These are phyloP conservation scores for Brachyptera putata DNA, from an alignment of 2,888 invertebrate genomes.

Conservation along the genomic window DNA sequence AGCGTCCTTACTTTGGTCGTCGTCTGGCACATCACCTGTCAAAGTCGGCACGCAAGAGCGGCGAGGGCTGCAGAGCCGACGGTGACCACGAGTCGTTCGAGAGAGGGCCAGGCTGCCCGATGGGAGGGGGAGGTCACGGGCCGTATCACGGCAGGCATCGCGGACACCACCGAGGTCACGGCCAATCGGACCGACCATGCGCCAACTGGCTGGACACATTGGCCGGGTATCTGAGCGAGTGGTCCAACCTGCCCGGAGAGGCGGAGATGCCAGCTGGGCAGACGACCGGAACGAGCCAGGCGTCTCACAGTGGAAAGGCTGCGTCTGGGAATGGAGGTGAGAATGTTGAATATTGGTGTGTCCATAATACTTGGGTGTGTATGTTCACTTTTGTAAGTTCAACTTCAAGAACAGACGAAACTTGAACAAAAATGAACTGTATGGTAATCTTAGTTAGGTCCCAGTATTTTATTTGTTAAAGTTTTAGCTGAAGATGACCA, in stretches of 20 bases:
- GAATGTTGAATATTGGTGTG: too few relatives aligned
- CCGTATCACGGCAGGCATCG: neutral
- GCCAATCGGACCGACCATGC: neutral
- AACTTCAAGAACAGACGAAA: too few relatives aligned
- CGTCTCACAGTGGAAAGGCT: too few relatives aligned
- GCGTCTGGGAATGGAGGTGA: too few relatives aligned
- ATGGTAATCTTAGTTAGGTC: too few relatives aligned
- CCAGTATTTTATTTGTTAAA: too few relatives aligned
- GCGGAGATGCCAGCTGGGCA: slow-evolving; percentile 43
- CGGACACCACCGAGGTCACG: neutral
- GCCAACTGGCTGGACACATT: slow-evolving; percentile 51
- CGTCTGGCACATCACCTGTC: slow-evolving; percentile 39
- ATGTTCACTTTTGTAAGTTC: too few relatives aligned
- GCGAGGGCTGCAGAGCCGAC: neutral
- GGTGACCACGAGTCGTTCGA: neutral
- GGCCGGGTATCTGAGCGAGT: slow-evolving; percentile 49
- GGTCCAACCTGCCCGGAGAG: slow-evolving; percentile 51
- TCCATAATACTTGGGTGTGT: too few relatives aligned
- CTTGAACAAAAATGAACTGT: too few relatives aligned
- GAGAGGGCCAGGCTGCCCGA: neutral
- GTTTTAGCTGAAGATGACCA: too few relatives aligned
- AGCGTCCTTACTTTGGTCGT: slow-evolving; percentile 37
- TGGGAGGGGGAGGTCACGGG: neutral
- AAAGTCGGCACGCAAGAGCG: slow-evolving; percentile 38
- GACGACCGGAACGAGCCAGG: too few relatives aligned